Evolutionary conservation across 2,888 invertebrate genomes (phyloP).

Genomic region (Alviniconcha strummeri): DNA sequence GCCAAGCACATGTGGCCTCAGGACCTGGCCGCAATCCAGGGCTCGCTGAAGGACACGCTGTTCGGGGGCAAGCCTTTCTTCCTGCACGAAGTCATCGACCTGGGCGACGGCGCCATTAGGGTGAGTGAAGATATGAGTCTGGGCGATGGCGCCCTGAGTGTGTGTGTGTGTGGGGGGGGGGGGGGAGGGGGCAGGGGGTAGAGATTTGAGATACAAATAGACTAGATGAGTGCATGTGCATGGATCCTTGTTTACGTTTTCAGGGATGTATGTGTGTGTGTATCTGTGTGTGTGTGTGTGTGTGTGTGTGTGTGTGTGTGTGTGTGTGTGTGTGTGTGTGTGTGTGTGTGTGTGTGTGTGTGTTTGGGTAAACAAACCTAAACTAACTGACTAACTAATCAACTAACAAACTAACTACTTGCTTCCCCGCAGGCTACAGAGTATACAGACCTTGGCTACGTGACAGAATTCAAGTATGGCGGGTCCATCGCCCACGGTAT

Average conservation of each 20-base stretch:
- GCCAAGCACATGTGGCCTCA: conserved; percentile 69
- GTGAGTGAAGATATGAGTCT: conserved; percentile 19
- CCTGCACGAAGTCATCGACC: conserved; percentile 66
- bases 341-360: conserved; percentile 1
- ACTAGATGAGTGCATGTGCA: too few relatives aligned
- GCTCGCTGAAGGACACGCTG: conserved; percentile 49
- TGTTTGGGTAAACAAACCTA: not conserved
- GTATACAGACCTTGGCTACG: conserved; percentile 36
- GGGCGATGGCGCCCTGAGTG: not conserved
- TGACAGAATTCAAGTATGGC: conserved; percentile 81
- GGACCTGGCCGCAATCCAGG: conserved; percentile 45
- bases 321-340: not conserved
- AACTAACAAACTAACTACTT: too few relatives aligned
- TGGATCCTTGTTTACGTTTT: too few relatives aligned
- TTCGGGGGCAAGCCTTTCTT: conserved; percentile 64
- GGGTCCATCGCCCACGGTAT: conserved; percentile 63
- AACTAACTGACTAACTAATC: too few relatives aligned
- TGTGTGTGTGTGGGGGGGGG: not conserved
- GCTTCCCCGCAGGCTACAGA: conserved; percentile 15
- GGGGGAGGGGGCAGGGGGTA: not conserved
- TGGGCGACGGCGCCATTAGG: conserved; percentile 64
- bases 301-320: not conserved
- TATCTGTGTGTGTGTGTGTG: not conserved
- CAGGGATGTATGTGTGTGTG: not conserved
- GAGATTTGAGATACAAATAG: too few relatives aligned